These are phyloP conservation scores for Gracilinanus agilis DNA, from an alignment of 2,113 vertebrate genomes.

Conservation along the genomic window DNA sequence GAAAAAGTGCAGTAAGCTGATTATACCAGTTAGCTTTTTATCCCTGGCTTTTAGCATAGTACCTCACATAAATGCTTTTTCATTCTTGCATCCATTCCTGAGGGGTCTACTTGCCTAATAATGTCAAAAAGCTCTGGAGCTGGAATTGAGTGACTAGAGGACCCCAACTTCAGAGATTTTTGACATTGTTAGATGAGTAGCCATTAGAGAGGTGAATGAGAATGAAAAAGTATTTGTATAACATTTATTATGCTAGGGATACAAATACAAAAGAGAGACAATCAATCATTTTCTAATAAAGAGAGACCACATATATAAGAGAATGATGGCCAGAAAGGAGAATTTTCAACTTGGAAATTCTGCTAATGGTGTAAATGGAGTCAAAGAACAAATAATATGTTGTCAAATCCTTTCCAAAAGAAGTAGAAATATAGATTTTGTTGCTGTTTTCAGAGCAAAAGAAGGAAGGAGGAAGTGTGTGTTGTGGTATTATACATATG, in stretches of 20 bases:
- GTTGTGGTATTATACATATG: not conserved
- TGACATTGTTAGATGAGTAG: not conserved
- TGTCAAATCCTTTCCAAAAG: not conserved
- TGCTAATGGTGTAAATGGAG: not conserved
- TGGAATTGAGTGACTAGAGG: not conserved
- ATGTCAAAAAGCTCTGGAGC: too few relatives aligned
- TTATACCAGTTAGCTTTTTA: not conserved
- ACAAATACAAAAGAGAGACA: not conserved
- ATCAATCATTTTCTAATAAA: not conserved
- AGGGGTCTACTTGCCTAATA: too few relatives aligned
- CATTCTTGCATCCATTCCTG: too few relatives aligned
- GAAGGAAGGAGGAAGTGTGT: not conserved
- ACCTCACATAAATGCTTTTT: not conserved
- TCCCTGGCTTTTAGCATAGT: not conserved
- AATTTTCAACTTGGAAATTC: not conserved
- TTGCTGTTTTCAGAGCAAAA: not conserved
- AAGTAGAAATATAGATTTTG: not conserved
- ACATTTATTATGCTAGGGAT: not conserved
- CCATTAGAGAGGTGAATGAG: not conserved
- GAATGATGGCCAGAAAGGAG: not conserved
- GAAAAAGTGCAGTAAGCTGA: not conserved
- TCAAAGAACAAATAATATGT: not conserved
- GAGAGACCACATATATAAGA: not conserved
- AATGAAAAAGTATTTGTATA: not conserved
- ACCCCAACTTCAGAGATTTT: not conserved